Conservation (phyloP, 2,888 invertebrate genomes). For the Seira musarum region DNA sequence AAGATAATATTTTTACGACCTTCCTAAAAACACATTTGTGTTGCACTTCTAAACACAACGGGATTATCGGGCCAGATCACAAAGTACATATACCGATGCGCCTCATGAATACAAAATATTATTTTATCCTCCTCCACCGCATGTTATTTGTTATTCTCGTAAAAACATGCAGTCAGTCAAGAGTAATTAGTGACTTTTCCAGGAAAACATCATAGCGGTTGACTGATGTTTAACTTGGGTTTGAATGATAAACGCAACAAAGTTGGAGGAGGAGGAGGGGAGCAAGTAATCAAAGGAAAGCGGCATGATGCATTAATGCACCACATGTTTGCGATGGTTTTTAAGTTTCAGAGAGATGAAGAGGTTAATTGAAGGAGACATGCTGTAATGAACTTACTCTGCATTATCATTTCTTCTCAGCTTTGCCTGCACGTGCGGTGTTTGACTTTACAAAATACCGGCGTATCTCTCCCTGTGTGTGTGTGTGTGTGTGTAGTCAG, state of each 20-base stretch:
- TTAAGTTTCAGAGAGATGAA: conserved; percentile 36
- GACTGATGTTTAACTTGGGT: background rate
- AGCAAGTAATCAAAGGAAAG: conserved; percentile 4
- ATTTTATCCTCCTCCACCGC: too few relatives aligned
- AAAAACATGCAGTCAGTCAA: background rate
- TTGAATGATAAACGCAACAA: background rate
- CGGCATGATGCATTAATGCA: conserved; percentile 45
- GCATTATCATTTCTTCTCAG: background rate
- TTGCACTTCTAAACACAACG: too few relatives aligned
- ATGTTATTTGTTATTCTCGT: too few relatives aligned
- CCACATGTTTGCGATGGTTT: conserved; percentile 30
- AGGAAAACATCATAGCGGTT: background rate
- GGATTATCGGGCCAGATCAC: too few relatives aligned
- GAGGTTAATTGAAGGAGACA: conserved; percentile 49
- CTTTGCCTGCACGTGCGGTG: background rate
- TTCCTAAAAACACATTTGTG: too few relatives aligned
- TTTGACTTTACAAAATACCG: too few relatives aligned
- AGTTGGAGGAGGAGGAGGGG: background rate
- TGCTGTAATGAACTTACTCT: conserved; percentile 21
- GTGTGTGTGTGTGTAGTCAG: too few relatives aligned
- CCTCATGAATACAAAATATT: too few relatives aligned
- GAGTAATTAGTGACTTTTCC: background rate
- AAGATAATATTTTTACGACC: too few relatives aligned
- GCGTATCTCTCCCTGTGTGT: too few relatives aligned
- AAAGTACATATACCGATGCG: too few relatives aligned